Evolutionary conservation across 2,113 vertebrate genomes (phyloP), one percentile per base, ranked within the genome.

Genomic region (Mirounga angustirostris): DNA sequence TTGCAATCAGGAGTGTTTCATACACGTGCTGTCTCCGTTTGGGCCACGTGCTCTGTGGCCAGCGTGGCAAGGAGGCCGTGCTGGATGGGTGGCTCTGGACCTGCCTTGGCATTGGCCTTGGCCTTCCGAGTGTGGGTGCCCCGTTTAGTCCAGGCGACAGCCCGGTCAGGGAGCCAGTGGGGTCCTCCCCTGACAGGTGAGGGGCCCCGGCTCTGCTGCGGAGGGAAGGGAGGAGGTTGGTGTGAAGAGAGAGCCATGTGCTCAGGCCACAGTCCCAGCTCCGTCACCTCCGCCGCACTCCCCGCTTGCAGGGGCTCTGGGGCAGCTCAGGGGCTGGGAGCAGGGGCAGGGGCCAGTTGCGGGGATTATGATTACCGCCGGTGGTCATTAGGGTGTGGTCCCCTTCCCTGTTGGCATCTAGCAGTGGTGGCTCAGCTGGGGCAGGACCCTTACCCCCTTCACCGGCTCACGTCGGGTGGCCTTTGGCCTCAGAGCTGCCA

Each of bases 1-100:
- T 21, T 11, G 94, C 5, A 0, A 4, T 11, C 13, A 0, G 40
- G 59, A 7, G 10, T 1, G 1, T 3, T 5, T 43, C 67, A 0
- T 2, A 5, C 0, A 0, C 1, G 0, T 1, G 0, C 36, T 0
- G 2, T 50, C 69, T 16, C 19, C 0, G n/a, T 18, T 0, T 7
- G 28, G 65, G 36, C 36, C 59, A 7, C 22, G 43, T 9, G 7
- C 22, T 22, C 9, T 0, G 30, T 10, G 43, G 80, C 80, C 33
- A 2, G 56, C 0, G 1, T 10, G 81, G 40, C 19, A 1, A 5
- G 79, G 5, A 22, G 40, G 15, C 10, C 15, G 1, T 6, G 30
- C 54, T 7, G 54, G 40, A 28, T 0, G 30, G 50, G 63, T 0
- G 1, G 52, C 78, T 58, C 63, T n/a, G 78, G 50, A 10, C 63